phyloP scores from a whole-genome alignment of 2,888 invertebrate species.

The Melanchra persicariae region DNA sequence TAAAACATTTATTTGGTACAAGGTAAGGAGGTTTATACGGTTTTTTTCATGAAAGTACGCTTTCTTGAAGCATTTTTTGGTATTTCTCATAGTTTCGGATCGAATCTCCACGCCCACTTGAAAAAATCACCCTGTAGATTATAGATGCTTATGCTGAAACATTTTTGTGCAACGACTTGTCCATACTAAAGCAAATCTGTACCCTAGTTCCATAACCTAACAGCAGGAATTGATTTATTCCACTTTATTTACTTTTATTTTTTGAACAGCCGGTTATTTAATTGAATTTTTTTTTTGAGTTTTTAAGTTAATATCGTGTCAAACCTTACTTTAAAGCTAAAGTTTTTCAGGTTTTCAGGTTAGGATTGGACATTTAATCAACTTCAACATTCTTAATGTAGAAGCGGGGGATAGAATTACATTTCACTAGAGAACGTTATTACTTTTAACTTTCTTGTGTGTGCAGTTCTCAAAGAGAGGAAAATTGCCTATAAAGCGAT shows the following conservation, averaged over 20 bases:
- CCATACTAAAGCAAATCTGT: not conserved
- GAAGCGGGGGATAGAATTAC: not conserved
- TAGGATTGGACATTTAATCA: not conserved
- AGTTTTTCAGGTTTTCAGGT: no score
- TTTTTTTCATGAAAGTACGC: no score
- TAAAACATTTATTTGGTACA: no score
- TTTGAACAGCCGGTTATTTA: no score
- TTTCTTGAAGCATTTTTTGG: no score
- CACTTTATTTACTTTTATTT: not conserved
- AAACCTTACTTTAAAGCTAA: no score
- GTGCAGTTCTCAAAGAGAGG: not conserved
- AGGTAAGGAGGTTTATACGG: no score
- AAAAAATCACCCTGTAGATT: no score
- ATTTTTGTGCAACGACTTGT: constrained; percentile 4
- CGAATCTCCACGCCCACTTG: no score
- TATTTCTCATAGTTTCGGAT: no score
- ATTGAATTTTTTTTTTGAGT: no score
- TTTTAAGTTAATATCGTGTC: no score
- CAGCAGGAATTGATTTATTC: not conserved
- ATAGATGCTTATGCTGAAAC: not conserved
- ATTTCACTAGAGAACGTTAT: not conserved
- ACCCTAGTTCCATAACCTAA: not conserved
- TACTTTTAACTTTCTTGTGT: not conserved
- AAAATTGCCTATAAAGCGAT: not conserved
- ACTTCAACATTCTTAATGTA: not conserved